phyloP scores from a whole-genome alignment of 2,888 invertebrate genomes.

The Conchocele bisecta region DNA sequence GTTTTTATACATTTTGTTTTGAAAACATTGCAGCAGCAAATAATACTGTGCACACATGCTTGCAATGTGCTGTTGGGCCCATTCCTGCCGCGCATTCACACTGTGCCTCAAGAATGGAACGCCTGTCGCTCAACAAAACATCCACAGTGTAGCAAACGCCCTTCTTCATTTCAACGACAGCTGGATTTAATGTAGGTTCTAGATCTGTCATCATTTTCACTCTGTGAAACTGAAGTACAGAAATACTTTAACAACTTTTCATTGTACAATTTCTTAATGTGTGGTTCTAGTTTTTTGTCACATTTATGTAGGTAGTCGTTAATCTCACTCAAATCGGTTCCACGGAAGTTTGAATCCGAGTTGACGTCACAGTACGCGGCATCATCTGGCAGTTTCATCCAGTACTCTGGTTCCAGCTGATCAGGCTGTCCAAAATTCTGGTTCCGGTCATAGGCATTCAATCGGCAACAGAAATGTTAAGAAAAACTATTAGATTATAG shows the following conservation, averaged over 20 bases:
- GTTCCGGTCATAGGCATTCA: constrained; percentile 48
- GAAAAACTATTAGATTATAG: too few relatives aligned
- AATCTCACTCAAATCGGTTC: not conserved
- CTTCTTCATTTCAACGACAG: constrained; percentile 6
- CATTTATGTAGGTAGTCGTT: constrained; percentile 8
- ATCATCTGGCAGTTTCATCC: not conserved
- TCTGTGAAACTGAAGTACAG: not conserved
- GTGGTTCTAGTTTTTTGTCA: constrained; percentile 15
- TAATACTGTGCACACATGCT: constrained; percentile 26
- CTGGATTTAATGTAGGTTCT: constrained; percentile 4
- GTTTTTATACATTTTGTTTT: not conserved
- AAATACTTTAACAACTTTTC: constrained; percentile 23
- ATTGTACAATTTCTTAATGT: constrained; percentile 22
- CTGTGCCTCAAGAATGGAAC: constrained; percentile 25
- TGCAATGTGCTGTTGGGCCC: constrained; percentile 41
- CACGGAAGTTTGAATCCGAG: constrained; percentile 14
- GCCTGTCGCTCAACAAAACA: constrained; percentile 7
- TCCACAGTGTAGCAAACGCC: constrained; percentile 18
- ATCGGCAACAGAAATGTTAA: constrained; percentile 33
- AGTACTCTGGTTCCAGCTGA: constrained; percentile 4
- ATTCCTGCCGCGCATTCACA: constrained; percentile 49
- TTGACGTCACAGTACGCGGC: constrained; percentile 22
- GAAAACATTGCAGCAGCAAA: constrained; percentile 15
- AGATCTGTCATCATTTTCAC: constrained; percentile 1
- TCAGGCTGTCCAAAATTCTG: constrained; percentile 18